phyloP scores from a whole-genome alignment of 2,888 invertebrate genomes.

The Nephrotoma guestfalica region DNA sequence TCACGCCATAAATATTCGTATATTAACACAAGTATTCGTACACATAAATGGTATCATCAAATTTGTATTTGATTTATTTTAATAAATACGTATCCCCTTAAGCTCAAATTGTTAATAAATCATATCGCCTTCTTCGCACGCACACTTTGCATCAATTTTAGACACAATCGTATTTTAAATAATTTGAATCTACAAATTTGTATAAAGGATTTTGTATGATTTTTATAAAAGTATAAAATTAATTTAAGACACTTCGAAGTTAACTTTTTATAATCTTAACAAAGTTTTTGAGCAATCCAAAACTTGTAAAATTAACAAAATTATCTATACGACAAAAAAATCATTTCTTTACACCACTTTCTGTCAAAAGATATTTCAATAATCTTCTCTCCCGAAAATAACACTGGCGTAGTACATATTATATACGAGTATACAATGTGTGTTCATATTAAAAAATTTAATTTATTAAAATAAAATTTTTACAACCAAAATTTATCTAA shows the following conservation, averaged over 20 bases:
- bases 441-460: background rate
- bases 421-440: background rate
- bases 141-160: background rate
- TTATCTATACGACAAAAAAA: too few species aligned
- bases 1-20: background rate
- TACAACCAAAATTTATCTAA: background rate
- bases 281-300: background rate
- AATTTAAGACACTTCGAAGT: background rate
- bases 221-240: background rate
- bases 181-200: background rate
- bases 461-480: background rate
- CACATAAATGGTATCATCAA: background rate
- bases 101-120: background rate
- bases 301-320: too few species aligned
- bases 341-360: too few species aligned
- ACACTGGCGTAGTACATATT: background rate
- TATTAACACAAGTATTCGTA: background rate
- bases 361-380: background rate
- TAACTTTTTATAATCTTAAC: too few species aligned
- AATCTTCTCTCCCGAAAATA: background rate
- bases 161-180: background rate
- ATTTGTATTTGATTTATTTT: background rate
- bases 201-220: background rate
- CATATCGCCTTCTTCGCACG: background rate
- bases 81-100: background rate